phyloP scores from a whole-genome alignment of 2,797 vertebrate species.

The Phoebastria nigripes region DNA sequence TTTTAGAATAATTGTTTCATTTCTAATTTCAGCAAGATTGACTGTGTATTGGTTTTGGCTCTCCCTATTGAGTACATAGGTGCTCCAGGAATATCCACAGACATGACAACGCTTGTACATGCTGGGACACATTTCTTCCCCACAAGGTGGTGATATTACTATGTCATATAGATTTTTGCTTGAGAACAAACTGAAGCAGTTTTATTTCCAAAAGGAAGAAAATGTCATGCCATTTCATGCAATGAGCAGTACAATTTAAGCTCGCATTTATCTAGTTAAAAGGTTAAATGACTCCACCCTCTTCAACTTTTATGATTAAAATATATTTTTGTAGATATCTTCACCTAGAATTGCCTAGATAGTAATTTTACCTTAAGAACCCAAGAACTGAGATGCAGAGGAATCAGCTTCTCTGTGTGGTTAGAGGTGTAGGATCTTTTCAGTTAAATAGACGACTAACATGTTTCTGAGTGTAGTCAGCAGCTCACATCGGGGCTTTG shows the following conservation, averaged over 20 bases:
- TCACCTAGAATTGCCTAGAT: not conserved
- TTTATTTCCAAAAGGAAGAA: not conserved
- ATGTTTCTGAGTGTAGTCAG: not conserved
- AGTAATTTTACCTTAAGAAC: not conserved
- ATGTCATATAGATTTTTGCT: not conserved
- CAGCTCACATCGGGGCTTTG: not conserved
- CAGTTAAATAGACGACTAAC: not conserved
- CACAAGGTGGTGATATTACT: slow-evolving; percentile 56
- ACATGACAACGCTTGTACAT: not conserved
- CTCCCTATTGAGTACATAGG: not conserved
- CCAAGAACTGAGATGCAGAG: not conserved
- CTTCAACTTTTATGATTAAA: not conserved
- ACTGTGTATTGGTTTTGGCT: not conserved
- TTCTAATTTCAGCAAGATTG: not conserved
- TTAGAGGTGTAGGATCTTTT: not conserved
- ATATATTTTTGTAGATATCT: not conserved
- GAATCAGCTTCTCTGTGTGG: not conserved
- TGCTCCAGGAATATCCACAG: not conserved
- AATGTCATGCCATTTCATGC: not conserved
- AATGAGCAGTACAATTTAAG: not conserved
- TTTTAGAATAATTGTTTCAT: not conserved
- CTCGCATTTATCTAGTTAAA: not conserved
- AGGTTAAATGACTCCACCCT: not conserved
- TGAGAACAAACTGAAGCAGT: not conserved
- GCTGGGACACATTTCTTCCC: not conserved